These are phyloP conservation scores for Dicycla oo DNA, from an alignment of 2,888 invertebrate species.

Conservation along the genomic window DNA sequence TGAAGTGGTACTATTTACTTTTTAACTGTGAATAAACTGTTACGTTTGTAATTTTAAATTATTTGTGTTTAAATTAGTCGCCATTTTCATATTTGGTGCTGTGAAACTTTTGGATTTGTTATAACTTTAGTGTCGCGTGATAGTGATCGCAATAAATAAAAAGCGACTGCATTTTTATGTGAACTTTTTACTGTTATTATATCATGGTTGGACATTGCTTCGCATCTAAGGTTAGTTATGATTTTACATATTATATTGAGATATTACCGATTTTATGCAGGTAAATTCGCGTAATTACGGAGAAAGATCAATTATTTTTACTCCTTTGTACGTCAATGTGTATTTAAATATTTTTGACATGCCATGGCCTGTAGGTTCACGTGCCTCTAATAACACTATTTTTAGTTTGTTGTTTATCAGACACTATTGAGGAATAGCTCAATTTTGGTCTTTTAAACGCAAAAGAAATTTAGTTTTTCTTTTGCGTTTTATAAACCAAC, in stretches of 20 bases:
- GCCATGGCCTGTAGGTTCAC: background rate
- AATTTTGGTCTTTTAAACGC: too few relatives aligned
- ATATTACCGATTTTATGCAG: background rate
- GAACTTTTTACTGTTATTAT: conserved; percentile 55
- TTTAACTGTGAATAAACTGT: conserved; percentile 48
- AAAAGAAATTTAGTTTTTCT: too few relatives aligned
- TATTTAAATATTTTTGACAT: background rate
- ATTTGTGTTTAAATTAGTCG: conserved; percentile 71
- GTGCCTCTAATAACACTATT: background rate
- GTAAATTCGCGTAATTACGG: conserved; percentile 22
- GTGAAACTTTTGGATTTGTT: conserved; percentile 70
- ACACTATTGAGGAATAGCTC: background rate
- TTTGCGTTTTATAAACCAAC: background rate
- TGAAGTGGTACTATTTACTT: conserved; percentile 50
- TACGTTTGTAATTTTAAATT: conserved; percentile 56
- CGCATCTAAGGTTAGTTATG: conserved; percentile 69
- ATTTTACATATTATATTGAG: conserved; percentile 27
- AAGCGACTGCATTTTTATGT: conserved; percentile 55
- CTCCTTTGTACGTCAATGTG: conserved; percentile 1
- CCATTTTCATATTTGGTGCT: conserved; percentile 75
- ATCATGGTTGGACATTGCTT: conserved; percentile 76
- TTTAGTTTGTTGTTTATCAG: background rate
- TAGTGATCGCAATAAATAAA: conserved; percentile 55
- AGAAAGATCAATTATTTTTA: background rate
- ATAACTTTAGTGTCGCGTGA: conserved; percentile 47